A percentile compares a stretch with the other conserved stretches of the same genome.
Evolutionary conservation across 2,888 invertebrate genomes (phyloP).

Genomic region (Pseudoips prasinana): DNA sequence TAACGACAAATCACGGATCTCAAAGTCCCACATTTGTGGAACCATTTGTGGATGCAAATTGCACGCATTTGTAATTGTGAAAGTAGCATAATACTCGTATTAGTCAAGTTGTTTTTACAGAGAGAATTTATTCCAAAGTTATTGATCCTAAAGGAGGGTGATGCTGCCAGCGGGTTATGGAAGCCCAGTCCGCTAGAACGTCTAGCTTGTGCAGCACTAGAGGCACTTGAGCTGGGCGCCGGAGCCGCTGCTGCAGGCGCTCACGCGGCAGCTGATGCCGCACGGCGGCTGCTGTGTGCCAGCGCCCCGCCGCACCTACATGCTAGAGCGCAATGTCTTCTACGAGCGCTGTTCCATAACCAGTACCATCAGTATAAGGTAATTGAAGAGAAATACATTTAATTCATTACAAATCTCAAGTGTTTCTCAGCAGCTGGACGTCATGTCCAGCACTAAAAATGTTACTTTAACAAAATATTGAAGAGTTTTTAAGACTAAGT

Average conservation of each 20-base stretch:
- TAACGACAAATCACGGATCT: too few relatives aligned
- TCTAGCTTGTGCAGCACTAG: conserved; percentile 69
- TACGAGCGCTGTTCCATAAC: conserved; percentile 89
- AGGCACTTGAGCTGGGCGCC: conserved; percentile 67
- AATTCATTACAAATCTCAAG: background rate
- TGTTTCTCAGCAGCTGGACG: background rate
- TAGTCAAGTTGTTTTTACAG: too few relatives aligned
- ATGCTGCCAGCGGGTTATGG: conserved; percentile 52
- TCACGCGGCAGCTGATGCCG: conserved; percentile 53
- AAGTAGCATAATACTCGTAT: too few relatives aligned
- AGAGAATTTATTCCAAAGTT: too few relatives aligned
- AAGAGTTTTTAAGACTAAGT: too few relatives aligned
- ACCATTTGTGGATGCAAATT: too few relatives aligned
- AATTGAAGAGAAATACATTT: background rate
- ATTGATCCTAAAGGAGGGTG: conserved; percentile 48
- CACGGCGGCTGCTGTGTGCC: conserved; percentile 65
- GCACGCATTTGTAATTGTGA: too few relatives aligned
- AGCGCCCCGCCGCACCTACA: conserved; percentile 68
- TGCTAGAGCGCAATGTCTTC: conserved; percentile 87
- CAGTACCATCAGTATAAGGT: conserved; percentile 94
- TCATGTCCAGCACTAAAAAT: too few relatives aligned
- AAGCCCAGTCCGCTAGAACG: conserved; percentile 72
- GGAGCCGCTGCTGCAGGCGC: conserved; percentile 44
- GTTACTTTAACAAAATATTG: too few relatives aligned
- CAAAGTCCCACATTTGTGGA: too few relatives aligned